A percentile compares a stretch with the other conserved stretches of the same genome.
Evolutionary conservation across 2,797 vertebrate genomes (phyloP).

Genomic region (Channa striata): DNA sequence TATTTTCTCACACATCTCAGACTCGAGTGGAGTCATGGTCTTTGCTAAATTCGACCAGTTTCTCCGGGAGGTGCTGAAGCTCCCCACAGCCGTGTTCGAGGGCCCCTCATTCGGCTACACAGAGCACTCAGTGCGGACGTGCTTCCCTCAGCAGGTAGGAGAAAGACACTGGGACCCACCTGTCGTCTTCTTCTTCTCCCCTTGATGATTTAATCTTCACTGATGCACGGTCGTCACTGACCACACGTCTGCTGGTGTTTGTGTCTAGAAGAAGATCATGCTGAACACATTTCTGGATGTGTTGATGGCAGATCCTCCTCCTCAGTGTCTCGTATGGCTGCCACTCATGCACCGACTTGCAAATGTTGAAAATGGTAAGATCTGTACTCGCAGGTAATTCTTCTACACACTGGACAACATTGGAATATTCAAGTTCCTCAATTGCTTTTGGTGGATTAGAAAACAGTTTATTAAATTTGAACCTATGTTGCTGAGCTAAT

Average conservation of each 20-base stretch:
- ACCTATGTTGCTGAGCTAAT: too few relatives aligned
- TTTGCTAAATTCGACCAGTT: conserved; percentile 96
- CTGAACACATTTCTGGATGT: conserved; percentile 97
- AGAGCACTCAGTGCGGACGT: conserved; percentile 91
- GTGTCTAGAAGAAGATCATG: conserved; percentile 93
- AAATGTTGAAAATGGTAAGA: conserved; percentile 95
- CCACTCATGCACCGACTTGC: conserved; percentile 98
- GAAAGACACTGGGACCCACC: fast-evolving
- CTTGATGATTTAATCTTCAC: background rate
- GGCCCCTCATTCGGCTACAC: conserved; percentile 98
- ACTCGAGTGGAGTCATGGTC: conserved; percentile 92
- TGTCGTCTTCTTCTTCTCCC: background rate
- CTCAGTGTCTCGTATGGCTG: conserved; percentile 98
- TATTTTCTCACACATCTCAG: conserved; percentile 97
- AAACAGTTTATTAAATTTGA: background rate
- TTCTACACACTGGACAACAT: background rate
- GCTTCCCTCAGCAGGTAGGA: conserved; percentile 95
- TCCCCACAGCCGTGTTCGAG: conserved; percentile 97
- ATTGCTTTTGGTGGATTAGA: background rate
- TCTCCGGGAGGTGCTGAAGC: conserved; percentile 92
- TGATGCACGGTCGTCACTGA: background rate
- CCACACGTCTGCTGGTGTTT: conserved; percentile 58
- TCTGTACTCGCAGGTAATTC: background rate
- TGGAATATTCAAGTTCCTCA: background rate
- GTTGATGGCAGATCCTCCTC: conserved; percentile 96